Percentiles rank a stretch among this genome's conserved stretches.
These are phyloP conservation scores for Henricia sp. DNA, from an alignment of 53 echinoderm and acorn worm genomes.

Conservation along the genomic window DNA sequence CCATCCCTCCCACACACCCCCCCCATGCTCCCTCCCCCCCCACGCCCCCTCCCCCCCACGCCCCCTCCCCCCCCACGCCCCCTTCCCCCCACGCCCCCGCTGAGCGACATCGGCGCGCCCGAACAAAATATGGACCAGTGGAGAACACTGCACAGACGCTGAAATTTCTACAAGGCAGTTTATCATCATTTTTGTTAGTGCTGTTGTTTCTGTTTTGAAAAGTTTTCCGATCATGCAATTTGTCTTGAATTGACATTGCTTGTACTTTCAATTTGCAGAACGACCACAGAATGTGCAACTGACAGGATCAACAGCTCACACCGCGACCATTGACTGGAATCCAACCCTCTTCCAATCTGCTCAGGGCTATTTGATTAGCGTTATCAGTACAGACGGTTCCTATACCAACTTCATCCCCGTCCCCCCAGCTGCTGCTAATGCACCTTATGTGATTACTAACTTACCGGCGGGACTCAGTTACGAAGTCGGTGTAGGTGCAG, in stretches of 20 bases:
- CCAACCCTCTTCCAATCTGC: background rate
- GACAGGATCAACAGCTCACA: slow-evolving; percentile 2
- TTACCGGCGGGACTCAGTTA: slow-evolving; percentile 21
- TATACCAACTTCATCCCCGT: slow-evolving; percentile 36
- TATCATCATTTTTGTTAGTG: no score
- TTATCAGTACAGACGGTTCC: slow-evolving; percentile 34
- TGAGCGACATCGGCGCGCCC: no score
- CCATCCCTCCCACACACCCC: no score
- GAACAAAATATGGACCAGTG: no score
- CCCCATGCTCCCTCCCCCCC: no score
- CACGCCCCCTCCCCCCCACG: no score
- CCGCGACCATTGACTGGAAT: slow-evolving; percentile 19
- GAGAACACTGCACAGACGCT: no score
- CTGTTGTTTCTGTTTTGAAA: no score
- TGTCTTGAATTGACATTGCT: background rate
- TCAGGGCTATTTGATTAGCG: slow-evolving; percentile 4
- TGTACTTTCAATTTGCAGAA: slow-evolving; percentile 8
- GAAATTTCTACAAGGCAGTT: no score
- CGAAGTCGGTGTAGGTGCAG: slow-evolving; percentile 43
- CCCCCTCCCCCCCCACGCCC: no score
- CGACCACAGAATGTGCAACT: slow-evolving; percentile 19
- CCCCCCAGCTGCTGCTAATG: background rate
- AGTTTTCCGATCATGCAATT: no score
- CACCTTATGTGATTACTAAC: slow-evolving; percentile 3
- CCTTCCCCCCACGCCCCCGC: no score